Conservation (phyloP, 2,797 vertebrate genomes). For the Malacoraja senta region DNA sequence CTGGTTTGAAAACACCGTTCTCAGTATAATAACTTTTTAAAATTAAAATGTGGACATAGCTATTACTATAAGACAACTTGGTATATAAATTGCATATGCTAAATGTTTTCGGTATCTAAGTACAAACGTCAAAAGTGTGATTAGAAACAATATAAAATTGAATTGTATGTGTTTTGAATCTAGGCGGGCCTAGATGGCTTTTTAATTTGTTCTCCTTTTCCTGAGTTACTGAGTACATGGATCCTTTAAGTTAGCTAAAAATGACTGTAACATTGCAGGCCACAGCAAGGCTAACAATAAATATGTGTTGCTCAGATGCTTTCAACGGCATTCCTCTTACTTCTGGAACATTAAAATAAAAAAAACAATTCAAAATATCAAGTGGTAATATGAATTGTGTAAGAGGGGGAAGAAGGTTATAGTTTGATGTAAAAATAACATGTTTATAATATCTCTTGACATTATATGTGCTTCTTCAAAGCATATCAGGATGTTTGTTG, state of each 20-base stretch:
- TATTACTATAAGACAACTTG: neutral
- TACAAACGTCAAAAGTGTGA: neutral
- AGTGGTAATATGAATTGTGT: neutral
- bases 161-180: neutral
- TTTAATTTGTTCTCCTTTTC: neutral
- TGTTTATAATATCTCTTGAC: neutral
- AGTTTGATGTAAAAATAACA: neutral
- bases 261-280: neutral
- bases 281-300: neutral
- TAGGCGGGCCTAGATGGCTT: neutral
- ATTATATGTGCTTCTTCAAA: neutral
- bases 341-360: neutral
- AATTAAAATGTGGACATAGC: neutral
- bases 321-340: neutral
- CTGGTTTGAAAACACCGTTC: neutral
- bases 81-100: conserved; percentile 1
- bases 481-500: neutral
- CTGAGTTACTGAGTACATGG: neutral
- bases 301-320: neutral
- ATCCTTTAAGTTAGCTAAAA: neutral
- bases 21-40: neutral
- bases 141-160: neutral
- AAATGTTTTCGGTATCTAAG: neutral
- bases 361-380: neutral
- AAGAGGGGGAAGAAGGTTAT: neutral